Conservation (phyloP, 2,113 vertebrate species). For the Anguilla rostrata region DNA sequence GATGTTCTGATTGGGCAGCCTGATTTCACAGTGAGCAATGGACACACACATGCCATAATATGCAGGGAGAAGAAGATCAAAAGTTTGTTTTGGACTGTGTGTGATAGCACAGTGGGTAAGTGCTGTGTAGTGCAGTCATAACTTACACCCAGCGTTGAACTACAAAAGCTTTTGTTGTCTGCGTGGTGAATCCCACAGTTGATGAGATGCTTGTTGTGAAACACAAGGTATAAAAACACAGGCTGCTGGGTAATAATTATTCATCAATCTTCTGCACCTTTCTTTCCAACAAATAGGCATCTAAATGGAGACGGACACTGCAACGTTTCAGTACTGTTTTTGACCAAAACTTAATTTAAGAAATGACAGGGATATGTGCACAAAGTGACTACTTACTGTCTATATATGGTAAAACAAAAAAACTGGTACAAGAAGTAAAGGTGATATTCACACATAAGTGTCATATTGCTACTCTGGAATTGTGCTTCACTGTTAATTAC, state of each 20-base stretch:
- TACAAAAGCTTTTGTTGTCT: neutral
- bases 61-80: neutral
- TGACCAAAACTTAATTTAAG: neutral
- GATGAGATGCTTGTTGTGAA: conserved; percentile 2
- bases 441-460: neutral
- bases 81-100: neutral
- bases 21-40: neutral
- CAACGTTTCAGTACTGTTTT: neutral
- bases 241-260: neutral
- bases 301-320: neutral
- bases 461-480: neutral
- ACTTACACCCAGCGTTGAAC: neutral
- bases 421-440: neutral
- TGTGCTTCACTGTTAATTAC: neutral
- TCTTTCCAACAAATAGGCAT: neutral
- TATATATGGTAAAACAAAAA: neutral
- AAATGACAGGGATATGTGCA: neutral
- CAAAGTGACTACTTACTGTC: neutral
- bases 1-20: neutral
- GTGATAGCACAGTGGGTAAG: neutral
- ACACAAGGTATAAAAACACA: neutral
- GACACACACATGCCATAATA: neutral
- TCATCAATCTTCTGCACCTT: neutral
- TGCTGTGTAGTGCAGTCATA: neutral
- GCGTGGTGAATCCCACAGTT: neutral